Evolutionary conservation across 2,797 vertebrate species (phyloP).

Genomic region (Thripadectes ignobilis): DNA sequence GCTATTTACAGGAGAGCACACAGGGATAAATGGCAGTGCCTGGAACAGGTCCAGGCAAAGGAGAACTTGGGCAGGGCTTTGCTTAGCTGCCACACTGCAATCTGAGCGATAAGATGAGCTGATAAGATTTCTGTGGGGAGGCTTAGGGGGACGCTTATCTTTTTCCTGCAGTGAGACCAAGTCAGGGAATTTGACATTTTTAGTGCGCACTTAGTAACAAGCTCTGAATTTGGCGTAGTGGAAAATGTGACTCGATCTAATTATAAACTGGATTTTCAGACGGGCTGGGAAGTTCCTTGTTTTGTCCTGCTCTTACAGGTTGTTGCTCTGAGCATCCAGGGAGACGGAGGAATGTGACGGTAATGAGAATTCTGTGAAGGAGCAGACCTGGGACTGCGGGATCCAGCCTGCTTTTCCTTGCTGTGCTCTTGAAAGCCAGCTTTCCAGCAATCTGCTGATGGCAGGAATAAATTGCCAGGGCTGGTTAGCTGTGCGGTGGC

Average conservation of each 20-base stretch:
- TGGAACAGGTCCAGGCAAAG: conserved; percentile 41
- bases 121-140: conserved; percentile 28
- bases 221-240: conserved; percentile 51
- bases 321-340: neutral
- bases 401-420: neutral
- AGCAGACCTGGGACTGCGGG: neutral
- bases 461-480: conserved; percentile 22
- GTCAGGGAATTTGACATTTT: conserved; percentile 39
- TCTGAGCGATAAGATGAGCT: neutral
- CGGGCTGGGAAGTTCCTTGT: conserved; percentile 33
- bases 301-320: conserved; percentile 33
- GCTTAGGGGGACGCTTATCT: neutral
- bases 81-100: neutral
- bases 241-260: conserved; percentile 63
- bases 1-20: neutral
- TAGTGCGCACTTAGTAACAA: neutral
- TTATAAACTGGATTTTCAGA: conserved; percentile 54
- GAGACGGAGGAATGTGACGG: neutral
- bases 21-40: neutral
- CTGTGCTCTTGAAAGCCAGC: neutral
- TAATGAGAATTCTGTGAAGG: neutral
- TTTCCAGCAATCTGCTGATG: conserved; percentile 54
- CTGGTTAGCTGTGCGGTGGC: neutral
- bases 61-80: neutral
- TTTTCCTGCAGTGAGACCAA: neutral